Evolutionary conservation across 2,888 invertebrate species (phyloP), one percentile per base, ranked within the genome.

Genomic region (Boloria euphrosyne): DNA sequence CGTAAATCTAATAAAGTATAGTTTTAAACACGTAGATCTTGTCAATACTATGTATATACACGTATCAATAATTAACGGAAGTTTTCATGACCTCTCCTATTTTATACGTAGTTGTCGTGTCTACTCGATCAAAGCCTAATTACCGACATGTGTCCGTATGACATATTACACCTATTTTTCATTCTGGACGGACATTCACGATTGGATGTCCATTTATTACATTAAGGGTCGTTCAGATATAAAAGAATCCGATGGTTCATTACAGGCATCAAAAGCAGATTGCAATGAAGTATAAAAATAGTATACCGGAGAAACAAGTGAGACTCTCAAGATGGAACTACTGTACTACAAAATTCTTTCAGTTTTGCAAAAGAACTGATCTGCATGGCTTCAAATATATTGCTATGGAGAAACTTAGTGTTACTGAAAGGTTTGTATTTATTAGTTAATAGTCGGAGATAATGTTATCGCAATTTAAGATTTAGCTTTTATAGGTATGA

Each of bases 301-400:
- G 64, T 16, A 49, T 18, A 6, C 31, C 22, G 22, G 68, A 65
- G 27, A 60, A 18, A 59, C 62, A 65, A 76, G 74, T 10, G 14
- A 74, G 73, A 72, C 66, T 66, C 71, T 76, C 46, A 1, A 80
- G 73, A 43, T 78, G 71, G 68, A 71, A 71, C 2, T 81, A 78
- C 68, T 80, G 79, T 59, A 57, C 64, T 0, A 70, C 53, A 0
- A 90, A 83, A 71, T 86, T 88, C 18, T 81, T 81, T 4, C 93
- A 95, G 73, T 96, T 95, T 83, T 95, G 95, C 73, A 89, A 93
- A 61, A 93, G 94, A 27, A 96, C 96, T 0, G 94, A 94, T 69
- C 83, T 96, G 61, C 96, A 96, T 76, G 96, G 96, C 0, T 95
- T 94, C 74, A 95, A 94, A 76, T 95, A 95, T 74, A 94, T 95